Conservation (phyloP, 2,113 vertebrate species). For the Hystrix cristata region DNA sequence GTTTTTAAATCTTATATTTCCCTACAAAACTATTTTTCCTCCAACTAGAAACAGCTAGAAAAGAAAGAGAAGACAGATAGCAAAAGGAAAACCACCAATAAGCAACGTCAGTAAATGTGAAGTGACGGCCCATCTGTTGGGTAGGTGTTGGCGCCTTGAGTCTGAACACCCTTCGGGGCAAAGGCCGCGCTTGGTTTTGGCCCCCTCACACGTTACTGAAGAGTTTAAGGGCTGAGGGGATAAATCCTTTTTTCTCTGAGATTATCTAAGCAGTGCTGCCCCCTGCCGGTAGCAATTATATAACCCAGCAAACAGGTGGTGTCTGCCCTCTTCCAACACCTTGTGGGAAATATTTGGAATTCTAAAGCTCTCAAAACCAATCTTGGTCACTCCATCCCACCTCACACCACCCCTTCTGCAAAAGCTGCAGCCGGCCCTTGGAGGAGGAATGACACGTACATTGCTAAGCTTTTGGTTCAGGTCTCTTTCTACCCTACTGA, state of each 20-base stretch:
- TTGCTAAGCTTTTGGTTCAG: neutral
- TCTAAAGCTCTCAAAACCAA: neutral
- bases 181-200: neutral
- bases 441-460: neutral
- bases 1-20: neutral
- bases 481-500: neutral
- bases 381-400: neutral
- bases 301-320: neutral
- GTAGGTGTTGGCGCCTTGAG: neutral
- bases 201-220: neutral
- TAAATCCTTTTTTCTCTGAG: neutral
- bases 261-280: slow-evolving; percentile 61
- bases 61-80: neutral
- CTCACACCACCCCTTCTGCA: neutral
- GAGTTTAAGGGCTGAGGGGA: neutral
- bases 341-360: neutral
- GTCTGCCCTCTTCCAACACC: neutral
- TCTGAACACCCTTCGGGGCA: neutral
- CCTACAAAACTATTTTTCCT: neutral
- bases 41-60: neutral
- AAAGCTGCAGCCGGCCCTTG: neutral
- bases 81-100: neutral
- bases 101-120: neutral
- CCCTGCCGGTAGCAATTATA: slow-evolving; percentile 57
- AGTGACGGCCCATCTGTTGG: neutral